Percentiles rank a stretch among this genome's conserved stretches.
These are phyloP conservation scores for Fragum fragum DNA, from an alignment of 2,888 invertebrate genomes.

Conservation along the genomic window DNA sequence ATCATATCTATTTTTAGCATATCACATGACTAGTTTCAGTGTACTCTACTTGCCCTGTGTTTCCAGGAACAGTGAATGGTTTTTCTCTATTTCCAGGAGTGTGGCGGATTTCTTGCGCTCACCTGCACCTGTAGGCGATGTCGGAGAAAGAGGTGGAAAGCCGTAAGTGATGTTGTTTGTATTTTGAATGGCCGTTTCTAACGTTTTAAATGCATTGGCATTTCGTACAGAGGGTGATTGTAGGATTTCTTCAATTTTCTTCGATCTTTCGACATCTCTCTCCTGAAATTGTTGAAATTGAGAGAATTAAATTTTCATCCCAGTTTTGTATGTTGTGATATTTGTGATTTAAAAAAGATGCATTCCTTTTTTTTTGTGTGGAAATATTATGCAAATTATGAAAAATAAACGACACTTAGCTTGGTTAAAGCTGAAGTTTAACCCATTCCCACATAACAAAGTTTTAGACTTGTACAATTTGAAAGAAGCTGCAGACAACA, in stretches of 20 bases:
- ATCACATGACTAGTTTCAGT: constrained; percentile 71
- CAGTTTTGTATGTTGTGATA: too few relatives aligned
- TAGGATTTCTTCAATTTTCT: constrained; percentile 61
- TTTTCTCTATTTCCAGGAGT: constrained; percentile 95
- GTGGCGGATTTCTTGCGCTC: constrained; percentile 88
- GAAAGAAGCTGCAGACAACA: too few relatives aligned
- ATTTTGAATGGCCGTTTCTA: constrained; percentile 61
- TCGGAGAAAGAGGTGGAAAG: constrained; percentile 39
- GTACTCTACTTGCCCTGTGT: constrained; percentile 92
- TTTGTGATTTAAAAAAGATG: too few relatives aligned
- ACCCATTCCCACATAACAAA: too few relatives aligned
- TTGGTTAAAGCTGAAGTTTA: too few relatives aligned
- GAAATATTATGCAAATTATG: too few relatives aligned
- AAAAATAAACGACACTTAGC: too few relatives aligned
- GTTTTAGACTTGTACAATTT: too few relatives aligned
- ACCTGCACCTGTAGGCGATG: constrained; percentile 65
- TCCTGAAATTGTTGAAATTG: not conserved
- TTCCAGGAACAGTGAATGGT: constrained; percentile 94
- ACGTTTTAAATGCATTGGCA: constrained; percentile 53
- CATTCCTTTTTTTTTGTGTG: too few relatives aligned
- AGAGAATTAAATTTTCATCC: too few relatives aligned
- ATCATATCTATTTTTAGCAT: constrained; percentile 56
- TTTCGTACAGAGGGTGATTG: constrained; percentile 59
- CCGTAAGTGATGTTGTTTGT: constrained; percentile 56
- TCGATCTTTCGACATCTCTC: constrained; percentile 24